These are phyloP conservation scores for Merops nubicus DNA, from an alignment of 2,113 vertebrate species.

Conservation along the genomic window DNA sequence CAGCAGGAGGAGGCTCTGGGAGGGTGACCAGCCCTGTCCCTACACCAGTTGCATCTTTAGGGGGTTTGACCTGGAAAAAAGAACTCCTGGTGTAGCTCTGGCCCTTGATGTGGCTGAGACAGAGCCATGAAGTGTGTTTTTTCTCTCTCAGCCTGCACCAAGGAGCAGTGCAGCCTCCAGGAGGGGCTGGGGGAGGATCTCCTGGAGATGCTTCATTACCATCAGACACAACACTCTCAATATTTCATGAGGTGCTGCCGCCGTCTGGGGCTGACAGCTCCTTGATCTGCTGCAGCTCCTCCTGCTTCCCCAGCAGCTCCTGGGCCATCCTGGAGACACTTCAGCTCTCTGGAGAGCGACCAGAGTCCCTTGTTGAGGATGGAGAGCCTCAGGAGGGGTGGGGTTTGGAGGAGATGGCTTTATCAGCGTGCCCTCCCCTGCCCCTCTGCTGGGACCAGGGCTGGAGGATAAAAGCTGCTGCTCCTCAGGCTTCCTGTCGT, in stretches of 20 bases:
- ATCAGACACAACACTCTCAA: background rate
- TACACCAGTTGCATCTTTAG: rapidly evolving
- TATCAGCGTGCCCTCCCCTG: background rate
- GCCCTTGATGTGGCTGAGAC: background rate
- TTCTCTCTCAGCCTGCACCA: background rate
- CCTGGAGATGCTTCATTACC: background rate
- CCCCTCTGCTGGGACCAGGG: background rate
- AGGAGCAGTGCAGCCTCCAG: background rate
- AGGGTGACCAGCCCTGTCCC: rapidly evolving
- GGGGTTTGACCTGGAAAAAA: background rate
- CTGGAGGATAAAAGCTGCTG: background rate
- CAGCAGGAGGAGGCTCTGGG: background rate
- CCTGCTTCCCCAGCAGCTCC: background rate
- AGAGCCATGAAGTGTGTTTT: background rate
- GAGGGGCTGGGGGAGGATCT: background rate
- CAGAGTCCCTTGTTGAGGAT: background rate
- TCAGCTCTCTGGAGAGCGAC: background rate
- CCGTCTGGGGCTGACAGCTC: background rate
- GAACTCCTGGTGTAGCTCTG: background rate
- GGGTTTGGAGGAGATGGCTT: background rate
- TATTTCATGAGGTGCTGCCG: background rate
- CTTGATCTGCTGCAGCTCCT: background rate
- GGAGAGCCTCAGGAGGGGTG: background rate
- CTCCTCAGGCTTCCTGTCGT: rapidly evolving
- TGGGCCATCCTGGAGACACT: background rate